A percentile compares a stretch with the other conserved stretches of the same genome.
phyloP scores from a whole-genome alignment of 2,888 invertebrate species.

The Ophion slaviceki region DNA sequence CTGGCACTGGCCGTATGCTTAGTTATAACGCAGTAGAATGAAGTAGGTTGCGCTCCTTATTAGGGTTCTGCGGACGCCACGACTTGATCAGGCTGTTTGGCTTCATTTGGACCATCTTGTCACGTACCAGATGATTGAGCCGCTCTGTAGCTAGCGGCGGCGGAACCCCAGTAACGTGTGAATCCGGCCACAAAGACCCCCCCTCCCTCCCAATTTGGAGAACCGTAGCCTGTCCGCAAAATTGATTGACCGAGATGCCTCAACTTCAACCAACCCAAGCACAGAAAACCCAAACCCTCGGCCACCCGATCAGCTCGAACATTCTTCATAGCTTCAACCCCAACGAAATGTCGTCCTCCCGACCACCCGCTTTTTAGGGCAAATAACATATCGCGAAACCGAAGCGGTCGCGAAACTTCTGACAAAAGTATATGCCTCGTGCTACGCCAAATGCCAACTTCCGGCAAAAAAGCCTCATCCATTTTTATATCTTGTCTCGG shows the following conservation, averaged over 20 bases:
- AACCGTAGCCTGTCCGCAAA: too few relatives aligned
- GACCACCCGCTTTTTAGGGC: not conserved
- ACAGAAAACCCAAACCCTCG: not conserved
- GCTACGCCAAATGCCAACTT: not conserved
- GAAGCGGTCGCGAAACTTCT: not conserved
- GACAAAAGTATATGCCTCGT: not conserved
- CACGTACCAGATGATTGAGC: not conserved
- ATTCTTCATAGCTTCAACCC: not conserved
- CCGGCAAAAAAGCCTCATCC: not conserved
- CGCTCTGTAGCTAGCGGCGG: not conserved
- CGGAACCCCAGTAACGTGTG: not conserved
- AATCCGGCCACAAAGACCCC: not conserved
- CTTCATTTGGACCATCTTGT: not conserved
- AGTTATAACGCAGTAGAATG: not conserved
- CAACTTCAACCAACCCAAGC: too few relatives aligned
- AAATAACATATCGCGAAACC: not conserved
- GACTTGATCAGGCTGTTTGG: not conserved
- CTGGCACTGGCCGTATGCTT: not conserved
- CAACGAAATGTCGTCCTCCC: not conserved
- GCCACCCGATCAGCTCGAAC: not conserved
- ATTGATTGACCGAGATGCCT: too few relatives aligned
- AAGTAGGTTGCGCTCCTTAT: not conserved
- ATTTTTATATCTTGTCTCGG: slow-evolving; percentile 1
- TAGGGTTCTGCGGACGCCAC: not conserved
- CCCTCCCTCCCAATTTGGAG: too few relatives aligned